Evolutionary conservation across 2,888 invertebrate species (phyloP).

Genomic region (Strigamia maritima): DNA sequence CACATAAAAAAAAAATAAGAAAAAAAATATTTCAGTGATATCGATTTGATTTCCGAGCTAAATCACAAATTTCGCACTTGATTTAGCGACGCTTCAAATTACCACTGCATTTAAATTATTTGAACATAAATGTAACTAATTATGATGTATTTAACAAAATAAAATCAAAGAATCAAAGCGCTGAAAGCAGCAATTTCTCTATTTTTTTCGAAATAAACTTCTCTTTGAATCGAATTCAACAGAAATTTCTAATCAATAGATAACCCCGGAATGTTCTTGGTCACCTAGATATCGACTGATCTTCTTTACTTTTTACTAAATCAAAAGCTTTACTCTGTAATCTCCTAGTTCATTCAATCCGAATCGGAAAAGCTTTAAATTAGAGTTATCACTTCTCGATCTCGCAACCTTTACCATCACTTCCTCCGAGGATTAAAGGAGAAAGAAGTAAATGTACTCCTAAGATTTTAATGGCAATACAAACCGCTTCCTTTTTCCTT

Average conservation of each 20-base stretch:
- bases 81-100: too few relatives aligned
- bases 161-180: too few relatives aligned
- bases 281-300: background rate
- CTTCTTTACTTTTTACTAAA: conserved; percentile 5
- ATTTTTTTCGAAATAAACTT: background rate
- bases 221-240: background rate
- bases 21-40: background rate
- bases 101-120: too few relatives aligned
- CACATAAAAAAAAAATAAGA: background rate
- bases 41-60: too few relatives aligned
- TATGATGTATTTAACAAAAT: too few relatives aligned
- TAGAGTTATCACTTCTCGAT: conserved; percentile 18
- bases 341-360: conserved; percentile 9
- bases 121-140: too few relatives aligned
- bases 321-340: conserved; percentile 31
- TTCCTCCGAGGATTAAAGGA: background rate
- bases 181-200: too few relatives aligned
- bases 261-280: background rate
- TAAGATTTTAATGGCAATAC: background rate
- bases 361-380: conserved; percentile 10
- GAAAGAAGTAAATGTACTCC: background rate
- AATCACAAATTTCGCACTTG: too few relatives aligned
- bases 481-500: background rate
- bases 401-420: conserved; percentile 1
- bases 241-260: background rate